A percentile compares a stretch with the other conserved stretches of the same genome.
These are phyloP conservation scores for Entelurus aequoreus DNA, from an alignment of 2,113 vertebrate genomes.

Conservation along the genomic window DNA sequence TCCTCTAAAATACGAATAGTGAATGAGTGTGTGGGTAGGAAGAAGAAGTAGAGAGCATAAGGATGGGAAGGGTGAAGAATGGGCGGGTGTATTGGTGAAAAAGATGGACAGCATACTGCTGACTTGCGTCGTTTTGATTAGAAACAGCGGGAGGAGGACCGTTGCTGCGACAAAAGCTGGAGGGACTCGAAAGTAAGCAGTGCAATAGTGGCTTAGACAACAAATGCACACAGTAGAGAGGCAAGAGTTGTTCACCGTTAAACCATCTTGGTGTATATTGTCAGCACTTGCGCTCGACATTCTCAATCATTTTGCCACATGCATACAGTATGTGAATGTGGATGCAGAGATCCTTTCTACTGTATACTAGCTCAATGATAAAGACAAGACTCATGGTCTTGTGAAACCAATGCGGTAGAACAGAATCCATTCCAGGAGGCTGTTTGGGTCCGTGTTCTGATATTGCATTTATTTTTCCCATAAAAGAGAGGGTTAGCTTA, in stretches of 20 bases:
- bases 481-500: background rate
- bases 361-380: background rate
- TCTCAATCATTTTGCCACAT: slow-evolving; percentile 15
- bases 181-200: slow-evolving; percentile 40
- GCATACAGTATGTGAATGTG: background rate
- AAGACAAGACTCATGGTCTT: background rate
- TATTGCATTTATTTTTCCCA: background rate
- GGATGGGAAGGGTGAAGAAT: slow-evolving; percentile 38
- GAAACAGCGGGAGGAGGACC: slow-evolving; percentile 31
- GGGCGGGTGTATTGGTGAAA: slow-evolving; percentile 30
- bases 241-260: slow-evolving; percentile 22
- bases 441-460: background rate
- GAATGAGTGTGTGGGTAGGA: slow-evolving; percentile 64
- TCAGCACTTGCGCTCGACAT: slow-evolving; percentile 20
- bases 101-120: slow-evolving; percentile 29
- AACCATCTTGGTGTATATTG: slow-evolving; percentile 23
- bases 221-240: slow-evolving; percentile 36
- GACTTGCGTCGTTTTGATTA: slow-evolving; percentile 35
- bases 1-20: slow-evolving; percentile 65
- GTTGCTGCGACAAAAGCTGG: slow-evolving; percentile 41
- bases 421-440: background rate
- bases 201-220: slow-evolving; percentile 47
- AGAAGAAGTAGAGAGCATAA: slow-evolving; percentile 40
- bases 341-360: background rate
- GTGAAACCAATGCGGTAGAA: background rate